Percentiles rank a stretch among this genome's conserved stretches.
These are phyloP conservation scores for Notocelia uddmanniana DNA, from an alignment of 2,888 invertebrate genomes.

Conservation along the genomic window DNA sequence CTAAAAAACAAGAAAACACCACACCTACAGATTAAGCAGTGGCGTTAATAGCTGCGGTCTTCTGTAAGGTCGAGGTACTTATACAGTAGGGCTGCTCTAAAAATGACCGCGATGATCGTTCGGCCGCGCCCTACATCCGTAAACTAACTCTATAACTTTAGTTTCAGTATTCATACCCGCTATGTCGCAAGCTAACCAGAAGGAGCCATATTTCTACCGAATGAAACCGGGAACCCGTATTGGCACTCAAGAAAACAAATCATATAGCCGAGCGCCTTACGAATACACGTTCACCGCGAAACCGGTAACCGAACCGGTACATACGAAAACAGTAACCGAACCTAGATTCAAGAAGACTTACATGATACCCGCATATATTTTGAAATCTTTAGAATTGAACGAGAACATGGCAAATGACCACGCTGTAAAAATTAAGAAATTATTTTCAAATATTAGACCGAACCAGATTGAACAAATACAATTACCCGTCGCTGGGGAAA, in stretches of 20 bases:
- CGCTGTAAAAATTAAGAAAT: not conserved
- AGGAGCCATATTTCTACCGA: conserved; percentile 8
- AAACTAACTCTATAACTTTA: not conserved
- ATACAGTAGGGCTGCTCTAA: no score
- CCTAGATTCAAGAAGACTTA: not conserved
- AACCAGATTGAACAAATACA: conserved; percentile 1
- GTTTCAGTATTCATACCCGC: conserved; percentile 14
- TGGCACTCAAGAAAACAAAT: not conserved
- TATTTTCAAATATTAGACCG: conserved; percentile 3
- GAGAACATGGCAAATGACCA: not conserved
- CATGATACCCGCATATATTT: conserved; percentile 7
- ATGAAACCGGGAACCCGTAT: not conserved
- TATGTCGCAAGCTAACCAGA: conserved; percentile 1
- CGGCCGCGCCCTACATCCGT: no score
- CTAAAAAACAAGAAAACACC: no score
- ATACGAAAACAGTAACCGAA: not conserved
- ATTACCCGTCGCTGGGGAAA: not conserved
- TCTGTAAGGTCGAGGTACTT: no score
- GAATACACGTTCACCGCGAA: conserved; percentile 11
- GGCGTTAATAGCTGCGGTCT: no score
- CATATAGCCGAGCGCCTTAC: not conserved
- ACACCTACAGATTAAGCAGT: no score
- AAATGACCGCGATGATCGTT: no score
- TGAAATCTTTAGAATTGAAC: conserved; percentile 7
- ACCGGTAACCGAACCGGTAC: conserved; percentile 3